phyloP scores from a whole-genome alignment of 1,140 invertebrate genomes.

The Ceratitis capitata region DNA sequence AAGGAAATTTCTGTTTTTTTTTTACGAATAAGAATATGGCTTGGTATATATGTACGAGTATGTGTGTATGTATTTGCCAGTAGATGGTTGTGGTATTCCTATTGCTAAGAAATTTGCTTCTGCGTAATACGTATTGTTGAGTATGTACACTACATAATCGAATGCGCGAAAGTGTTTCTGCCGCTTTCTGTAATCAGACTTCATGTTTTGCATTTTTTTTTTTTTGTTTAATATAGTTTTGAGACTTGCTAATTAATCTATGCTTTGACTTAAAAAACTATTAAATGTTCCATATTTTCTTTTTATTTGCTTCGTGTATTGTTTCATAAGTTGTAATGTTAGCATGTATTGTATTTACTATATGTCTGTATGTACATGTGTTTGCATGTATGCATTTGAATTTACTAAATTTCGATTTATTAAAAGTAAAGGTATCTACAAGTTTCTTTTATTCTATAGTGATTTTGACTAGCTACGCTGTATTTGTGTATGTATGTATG shows the following conservation, averaged over 20 bases:
- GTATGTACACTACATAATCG: too few species aligned
- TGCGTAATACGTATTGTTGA: too few species aligned
- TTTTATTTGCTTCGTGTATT: constrained; percentile 10
- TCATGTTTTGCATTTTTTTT: constrained; percentile 11
- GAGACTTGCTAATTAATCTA: background rate
- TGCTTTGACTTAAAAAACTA: constrained; percentile 9
- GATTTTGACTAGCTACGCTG: constrained; percentile 30
- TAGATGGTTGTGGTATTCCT: too few species aligned
- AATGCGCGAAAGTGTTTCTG: too few species aligned
- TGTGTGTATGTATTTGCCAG: background rate
- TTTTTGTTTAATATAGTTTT: background rate
- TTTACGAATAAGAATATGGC: too few species aligned
- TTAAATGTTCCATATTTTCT: background rate
- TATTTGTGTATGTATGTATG: background rate
- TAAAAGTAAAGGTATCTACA: background rate
- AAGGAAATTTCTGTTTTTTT: too few species aligned
- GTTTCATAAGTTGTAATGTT: constrained; percentile 2
- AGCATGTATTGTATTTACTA: background rate
- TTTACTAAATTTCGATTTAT: background rate
- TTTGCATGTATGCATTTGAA: background rate
- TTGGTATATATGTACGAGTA: background rate
- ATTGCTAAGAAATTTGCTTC: too few species aligned
- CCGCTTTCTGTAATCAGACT: constrained; percentile 24
- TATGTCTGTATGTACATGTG: background rate
- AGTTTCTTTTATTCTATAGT: background rate